A percentile compares a stretch with the other conserved stretches of the same genome.
These are phyloP conservation scores for Spinus olivaceus DNA, from an alignment of 2,797 vertebrate genomes.

Conservation along the genomic window DNA sequence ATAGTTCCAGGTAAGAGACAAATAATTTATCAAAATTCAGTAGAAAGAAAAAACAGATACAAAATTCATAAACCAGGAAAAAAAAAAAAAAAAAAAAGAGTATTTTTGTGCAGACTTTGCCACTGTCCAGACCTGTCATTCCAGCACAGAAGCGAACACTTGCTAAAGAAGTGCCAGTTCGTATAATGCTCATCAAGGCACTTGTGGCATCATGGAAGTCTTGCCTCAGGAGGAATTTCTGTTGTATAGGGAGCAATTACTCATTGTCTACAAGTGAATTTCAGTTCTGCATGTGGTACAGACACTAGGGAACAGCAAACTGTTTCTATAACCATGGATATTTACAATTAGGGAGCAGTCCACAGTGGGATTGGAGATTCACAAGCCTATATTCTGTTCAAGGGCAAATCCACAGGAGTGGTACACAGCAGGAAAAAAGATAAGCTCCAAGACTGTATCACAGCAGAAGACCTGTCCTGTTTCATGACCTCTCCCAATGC, in stretches of 20 bases:
- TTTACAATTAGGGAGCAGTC: background rate
- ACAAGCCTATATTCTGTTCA: background rate
- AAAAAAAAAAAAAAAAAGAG: background rate
- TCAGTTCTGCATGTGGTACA: background rate
- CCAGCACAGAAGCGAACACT: background rate
- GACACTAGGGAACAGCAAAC: background rate
- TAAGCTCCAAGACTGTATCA: background rate
- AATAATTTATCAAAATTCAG: background rate
- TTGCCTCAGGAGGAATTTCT: background rate
- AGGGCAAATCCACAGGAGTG: background rate
- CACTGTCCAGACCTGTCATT: background rate
- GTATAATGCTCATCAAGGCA: background rate
- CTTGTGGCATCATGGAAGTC: background rate
- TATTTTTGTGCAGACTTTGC: background rate
- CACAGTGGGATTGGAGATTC: background rate
- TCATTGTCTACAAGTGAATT: background rate
- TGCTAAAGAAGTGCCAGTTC: background rate
- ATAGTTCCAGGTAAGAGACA: constrained; percentile 14
- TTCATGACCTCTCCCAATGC: background rate
- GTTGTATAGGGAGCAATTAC: background rate
- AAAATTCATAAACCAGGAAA: background rate
- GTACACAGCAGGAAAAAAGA: background rate
- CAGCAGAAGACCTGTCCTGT: background rate
- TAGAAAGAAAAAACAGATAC: background rate
- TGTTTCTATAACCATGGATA: background rate